Conservation (phyloP, 2,888 invertebrate genomes). For the Hybos culiciformis region DNA sequence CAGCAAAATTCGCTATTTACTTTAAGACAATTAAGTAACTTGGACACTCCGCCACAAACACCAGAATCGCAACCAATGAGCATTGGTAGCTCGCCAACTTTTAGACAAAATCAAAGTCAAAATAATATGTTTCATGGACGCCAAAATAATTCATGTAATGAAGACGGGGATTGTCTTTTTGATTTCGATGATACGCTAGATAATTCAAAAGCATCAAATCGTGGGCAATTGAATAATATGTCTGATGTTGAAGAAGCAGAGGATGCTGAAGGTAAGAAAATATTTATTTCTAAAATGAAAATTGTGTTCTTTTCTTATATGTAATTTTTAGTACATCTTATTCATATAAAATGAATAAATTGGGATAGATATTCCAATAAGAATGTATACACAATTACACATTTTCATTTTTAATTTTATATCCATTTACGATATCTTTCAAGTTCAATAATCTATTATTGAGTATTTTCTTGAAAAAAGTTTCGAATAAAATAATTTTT, state of each 20-base stretch:
- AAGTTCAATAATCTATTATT: not conserved
- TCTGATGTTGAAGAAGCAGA: slow-evolving; percentile 58
- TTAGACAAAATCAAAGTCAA: slow-evolving; percentile 24
- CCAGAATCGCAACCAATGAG: slow-evolving; percentile 36
- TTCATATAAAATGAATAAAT: no score
- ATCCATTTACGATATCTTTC: slow-evolving; percentile 14
- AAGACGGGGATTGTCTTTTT: slow-evolving; percentile 59
- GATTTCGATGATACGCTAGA: slow-evolving; percentile 56
- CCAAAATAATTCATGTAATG: slow-evolving; percentile 16
- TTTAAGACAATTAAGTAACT: slow-evolving; percentile 22
- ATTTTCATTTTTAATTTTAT: slow-evolving; percentile 13
- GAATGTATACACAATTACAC: not conserved
- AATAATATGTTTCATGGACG: slow-evolving; percentile 17
- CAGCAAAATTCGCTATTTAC: slow-evolving; percentile 9
- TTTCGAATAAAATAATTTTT: no score
- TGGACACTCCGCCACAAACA: slow-evolving; percentile 36
- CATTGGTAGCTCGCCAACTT: slow-evolving; percentile 35
- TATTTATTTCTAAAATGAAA: not conserved
- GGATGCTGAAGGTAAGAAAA: slow-evolving; percentile 55
- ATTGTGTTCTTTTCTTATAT: not conserved
- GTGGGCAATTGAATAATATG: slow-evolving; percentile 21
- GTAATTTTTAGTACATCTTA: no score
- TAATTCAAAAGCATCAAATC: slow-evolving; percentile 12
- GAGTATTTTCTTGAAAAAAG: no score
- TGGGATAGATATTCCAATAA: no score